A percentile compares a stretch with the other conserved stretches of the same genome.
Evolutionary conservation across 2,888 invertebrate genomes (phyloP).

Genomic region (Mamestra brassicae): DNA sequence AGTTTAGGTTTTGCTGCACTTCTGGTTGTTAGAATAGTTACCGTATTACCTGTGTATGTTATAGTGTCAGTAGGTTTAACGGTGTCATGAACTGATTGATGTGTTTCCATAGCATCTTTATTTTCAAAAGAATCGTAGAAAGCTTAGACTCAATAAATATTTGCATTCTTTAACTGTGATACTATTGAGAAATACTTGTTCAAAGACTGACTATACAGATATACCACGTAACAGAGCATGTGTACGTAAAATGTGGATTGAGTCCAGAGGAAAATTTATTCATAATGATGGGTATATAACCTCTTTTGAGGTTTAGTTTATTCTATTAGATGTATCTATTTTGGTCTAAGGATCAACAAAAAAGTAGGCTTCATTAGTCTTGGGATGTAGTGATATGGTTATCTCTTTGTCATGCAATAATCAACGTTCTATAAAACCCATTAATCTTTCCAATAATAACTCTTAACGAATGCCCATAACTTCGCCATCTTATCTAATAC

Average conservation of each 20-base stretch:
- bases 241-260: too few relatives aligned
- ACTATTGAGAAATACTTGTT: too few relatives aligned
- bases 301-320: too few relatives aligned
- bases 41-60: slow-evolving; percentile 11
- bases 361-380: too few relatives aligned
- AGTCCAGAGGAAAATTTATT: too few relatives aligned
- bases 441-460: slow-evolving; percentile 16
- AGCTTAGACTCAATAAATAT: background rate
- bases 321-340: too few relatives aligned
- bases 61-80: slow-evolving; percentile 7
- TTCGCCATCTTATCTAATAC: slow-evolving; percentile 14
- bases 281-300: too few relatives aligned
- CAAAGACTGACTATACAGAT: background rate
- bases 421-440: background rate
- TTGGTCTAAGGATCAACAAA: too few relatives aligned
- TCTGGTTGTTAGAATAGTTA: slow-evolving; percentile 9
- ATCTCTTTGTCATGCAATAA: background rate
- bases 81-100: background rate
- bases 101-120: background rate
- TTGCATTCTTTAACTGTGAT: background rate
- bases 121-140: background rate
- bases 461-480: background rate
- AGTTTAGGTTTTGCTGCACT: slow-evolving; percentile 28
- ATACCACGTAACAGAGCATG: too few relatives aligned
- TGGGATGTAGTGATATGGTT: background rate